These are phyloP conservation scores for Lochmaea crataegi DNA, from an alignment of 2,888 invertebrate species.

Conservation along the genomic window DNA sequence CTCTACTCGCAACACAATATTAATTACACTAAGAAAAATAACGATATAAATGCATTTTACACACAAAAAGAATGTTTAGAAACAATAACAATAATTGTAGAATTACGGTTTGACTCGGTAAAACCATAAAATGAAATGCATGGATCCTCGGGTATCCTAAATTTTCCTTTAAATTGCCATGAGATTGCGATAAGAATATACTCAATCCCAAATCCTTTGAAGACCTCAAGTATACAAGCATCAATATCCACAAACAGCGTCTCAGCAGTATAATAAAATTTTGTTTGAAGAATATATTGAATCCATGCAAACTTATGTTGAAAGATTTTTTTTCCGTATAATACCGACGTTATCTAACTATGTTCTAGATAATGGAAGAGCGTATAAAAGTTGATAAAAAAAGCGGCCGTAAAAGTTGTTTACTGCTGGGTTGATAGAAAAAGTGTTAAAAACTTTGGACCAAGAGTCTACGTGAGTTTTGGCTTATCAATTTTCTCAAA, in stretches of 20 bases:
- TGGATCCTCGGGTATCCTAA: conserved; percentile 15
- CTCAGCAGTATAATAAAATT: conserved; percentile 32
- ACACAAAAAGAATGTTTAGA: background rate
- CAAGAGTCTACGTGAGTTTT: background rate
- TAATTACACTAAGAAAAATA: no score
- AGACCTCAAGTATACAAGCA: conserved; percentile 27
- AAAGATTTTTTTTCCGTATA: background rate
- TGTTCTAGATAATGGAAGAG: conserved; percentile 14
- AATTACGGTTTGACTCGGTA: background rate
- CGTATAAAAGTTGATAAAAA: conserved; percentile 1
- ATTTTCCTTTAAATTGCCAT: conserved; percentile 21
- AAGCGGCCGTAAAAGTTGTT: conserved; percentile 5
- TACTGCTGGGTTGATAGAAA: background rate
- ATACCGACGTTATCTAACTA: conserved; percentile 8
- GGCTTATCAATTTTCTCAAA: no score
- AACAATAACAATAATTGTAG: background rate
- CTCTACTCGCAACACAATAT: no score
- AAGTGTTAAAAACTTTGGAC: background rate
- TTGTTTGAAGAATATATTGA: conserved; percentile 32
- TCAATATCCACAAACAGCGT: conserved; percentile 30
- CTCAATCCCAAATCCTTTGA: conserved; percentile 24
- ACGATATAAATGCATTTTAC: no score
- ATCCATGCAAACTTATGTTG: conserved; percentile 25
- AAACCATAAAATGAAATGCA: conserved; percentile 1
- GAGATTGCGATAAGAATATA: conserved; percentile 33